Evolutionary conservation across 2,113 vertebrate species (phyloP).

Genomic region (Riparia riparia): DNA sequence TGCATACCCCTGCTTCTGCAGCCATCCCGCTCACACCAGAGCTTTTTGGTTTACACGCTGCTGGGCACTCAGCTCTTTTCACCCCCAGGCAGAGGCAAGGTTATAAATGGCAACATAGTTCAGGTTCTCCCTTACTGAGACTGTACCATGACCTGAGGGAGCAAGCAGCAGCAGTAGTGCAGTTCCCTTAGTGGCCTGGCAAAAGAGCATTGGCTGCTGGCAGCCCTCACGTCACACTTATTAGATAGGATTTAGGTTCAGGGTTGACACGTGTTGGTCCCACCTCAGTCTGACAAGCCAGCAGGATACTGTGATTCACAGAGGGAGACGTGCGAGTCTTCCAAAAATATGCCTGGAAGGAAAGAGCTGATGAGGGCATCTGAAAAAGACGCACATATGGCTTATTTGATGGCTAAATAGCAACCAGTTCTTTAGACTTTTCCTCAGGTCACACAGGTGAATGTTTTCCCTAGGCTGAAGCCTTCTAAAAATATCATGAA

Average conservation of each 20-base stretch:
- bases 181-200: neutral
- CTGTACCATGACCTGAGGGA: neutral
- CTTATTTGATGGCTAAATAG: constrained; percentile 51
- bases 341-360: constrained; percentile 53
- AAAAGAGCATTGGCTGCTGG: neutral
- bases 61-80: neutral
- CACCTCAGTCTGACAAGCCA: constrained; percentile 42
- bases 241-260: neutral
- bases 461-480: constrained; percentile 34
- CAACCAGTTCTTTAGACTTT: constrained; percentile 35
- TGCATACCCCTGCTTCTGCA: neutral
- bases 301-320: constrained; percentile 50
- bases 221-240: neutral
- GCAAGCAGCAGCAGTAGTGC: neutral
- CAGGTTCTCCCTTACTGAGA: neutral
- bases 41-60: neutral
- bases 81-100: neutral
- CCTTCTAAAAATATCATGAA: constrained; percentile 35
- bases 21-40: neutral
- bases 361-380: constrained; percentile 47
- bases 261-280: neutral
- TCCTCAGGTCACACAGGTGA: constrained; percentile 61
- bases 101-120: neutral
- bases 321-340: neutral
- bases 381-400: constrained; percentile 40